Conservation (phyloP, 1,140 invertebrate species). For the Calephelis virginiensis region DNA sequence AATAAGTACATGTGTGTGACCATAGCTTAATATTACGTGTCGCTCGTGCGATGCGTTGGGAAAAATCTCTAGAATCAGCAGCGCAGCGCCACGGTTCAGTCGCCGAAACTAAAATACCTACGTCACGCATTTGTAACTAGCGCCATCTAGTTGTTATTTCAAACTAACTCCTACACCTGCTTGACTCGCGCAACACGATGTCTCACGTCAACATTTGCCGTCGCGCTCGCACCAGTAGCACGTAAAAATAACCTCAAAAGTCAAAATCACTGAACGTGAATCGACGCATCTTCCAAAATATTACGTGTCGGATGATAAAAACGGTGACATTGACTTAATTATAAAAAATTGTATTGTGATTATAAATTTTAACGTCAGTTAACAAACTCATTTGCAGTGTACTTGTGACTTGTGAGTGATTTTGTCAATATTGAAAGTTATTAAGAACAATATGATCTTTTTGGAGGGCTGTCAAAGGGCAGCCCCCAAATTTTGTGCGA, state of each 20-base stretch:
- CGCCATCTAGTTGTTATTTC: slow-evolving; percentile 57
- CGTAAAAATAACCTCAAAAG: slow-evolving; percentile 73
- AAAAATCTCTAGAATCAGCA: slow-evolving; percentile 74
- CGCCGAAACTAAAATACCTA: slow-evolving; percentile 57
- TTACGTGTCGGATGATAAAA: slow-evolving; percentile 45
- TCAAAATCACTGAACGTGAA: slow-evolving; percentile 50
- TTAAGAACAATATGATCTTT: slow-evolving; percentile 61
- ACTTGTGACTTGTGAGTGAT: slow-evolving; percentile 46
- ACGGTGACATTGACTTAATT: slow-evolving; percentile 51
- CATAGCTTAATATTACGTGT: slow-evolving; percentile 49
- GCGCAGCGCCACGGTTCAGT: slow-evolving; percentile 68
- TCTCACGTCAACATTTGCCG: slow-evolving; percentile 54
- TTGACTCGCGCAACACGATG: slow-evolving; percentile 39
- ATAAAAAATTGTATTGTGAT: slow-evolving; percentile 38
- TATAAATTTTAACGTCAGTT: slow-evolving; percentile 39
- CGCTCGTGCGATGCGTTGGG: slow-evolving; percentile 61
- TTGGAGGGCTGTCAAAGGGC: slow-evolving; percentile 73
- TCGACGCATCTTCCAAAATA: slow-evolving; percentile 58
- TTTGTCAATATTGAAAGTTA: slow-evolving; percentile 68
- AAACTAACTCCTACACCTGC: slow-evolving; percentile 50
- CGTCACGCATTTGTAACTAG: slow-evolving; percentile 47
- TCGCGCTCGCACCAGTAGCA: slow-evolving; percentile 71
- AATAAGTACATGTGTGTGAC: slow-evolving; percentile 33
- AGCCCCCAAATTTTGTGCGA: slow-evolving; percentile 72
- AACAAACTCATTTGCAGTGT: slow-evolving; percentile 42